A percentile compares a stretch with the other conserved stretches of the same genome.
phyloP scores from a whole-genome alignment of 2,113 vertebrate genomes.

The Pachycephala philippinensis region DNA sequence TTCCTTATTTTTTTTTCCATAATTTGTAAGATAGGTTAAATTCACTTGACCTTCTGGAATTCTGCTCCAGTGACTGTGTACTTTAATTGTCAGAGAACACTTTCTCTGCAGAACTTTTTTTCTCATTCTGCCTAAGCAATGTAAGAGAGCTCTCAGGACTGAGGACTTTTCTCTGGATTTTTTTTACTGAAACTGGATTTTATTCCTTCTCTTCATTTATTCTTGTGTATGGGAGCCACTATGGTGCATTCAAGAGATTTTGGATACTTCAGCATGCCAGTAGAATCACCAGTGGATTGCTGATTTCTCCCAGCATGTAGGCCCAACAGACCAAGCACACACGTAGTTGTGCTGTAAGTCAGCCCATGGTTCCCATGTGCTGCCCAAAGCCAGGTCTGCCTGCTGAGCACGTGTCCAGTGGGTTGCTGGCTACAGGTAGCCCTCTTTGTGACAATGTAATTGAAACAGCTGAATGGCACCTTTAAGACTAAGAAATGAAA shows the following conservation, averaged over 20 bases:
- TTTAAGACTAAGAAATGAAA: background rate
- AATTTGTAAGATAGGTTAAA: background rate
- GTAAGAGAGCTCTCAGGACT: background rate
- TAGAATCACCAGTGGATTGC: background rate
- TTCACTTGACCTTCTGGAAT: background rate
- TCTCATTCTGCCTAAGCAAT: background rate
- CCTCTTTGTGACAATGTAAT: background rate
- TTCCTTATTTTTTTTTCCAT: too few species aligned
- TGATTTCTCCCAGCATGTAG: background rate
- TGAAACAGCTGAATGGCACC: too few species aligned
- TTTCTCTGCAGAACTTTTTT: background rate
- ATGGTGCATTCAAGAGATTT: background rate
- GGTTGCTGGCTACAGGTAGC: background rate
- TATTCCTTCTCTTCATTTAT: background rate
- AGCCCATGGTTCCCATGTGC: background rate
- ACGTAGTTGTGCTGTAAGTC: background rate
- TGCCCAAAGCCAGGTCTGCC: background rate
- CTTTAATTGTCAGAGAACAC: background rate
- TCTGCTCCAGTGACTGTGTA: background rate
- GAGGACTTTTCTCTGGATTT: background rate
- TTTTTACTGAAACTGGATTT: background rate
- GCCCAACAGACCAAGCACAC: background rate
- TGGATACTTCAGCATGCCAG: background rate
- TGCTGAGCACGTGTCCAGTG: background rate
- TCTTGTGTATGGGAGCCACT: background rate